Conservation (phyloP, 2,797 vertebrate species). For the Macrochelys suwanniensis region DNA sequence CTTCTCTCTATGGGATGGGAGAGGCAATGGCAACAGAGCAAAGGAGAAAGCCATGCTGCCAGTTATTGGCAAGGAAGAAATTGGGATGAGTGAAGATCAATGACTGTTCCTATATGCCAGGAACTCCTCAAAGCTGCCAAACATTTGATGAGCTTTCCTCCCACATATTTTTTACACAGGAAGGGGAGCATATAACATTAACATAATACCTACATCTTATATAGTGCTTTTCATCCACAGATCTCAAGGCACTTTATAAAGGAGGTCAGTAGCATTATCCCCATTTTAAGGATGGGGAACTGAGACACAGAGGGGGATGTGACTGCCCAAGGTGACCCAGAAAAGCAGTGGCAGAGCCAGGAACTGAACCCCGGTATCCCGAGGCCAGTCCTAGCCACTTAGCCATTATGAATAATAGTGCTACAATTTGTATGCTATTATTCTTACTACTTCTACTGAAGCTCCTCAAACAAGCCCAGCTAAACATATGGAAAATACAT, state of each 20-base stretch:
- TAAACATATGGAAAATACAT: background rate
- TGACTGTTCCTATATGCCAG: background rate
- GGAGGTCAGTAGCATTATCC: background rate
- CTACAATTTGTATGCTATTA: background rate
- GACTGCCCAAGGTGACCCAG: background rate
- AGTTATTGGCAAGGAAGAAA: background rate
- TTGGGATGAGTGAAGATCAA: fast-evolving
- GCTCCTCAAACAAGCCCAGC: background rate
- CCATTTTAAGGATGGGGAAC: background rate
- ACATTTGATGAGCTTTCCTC: background rate
- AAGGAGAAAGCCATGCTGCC: background rate
- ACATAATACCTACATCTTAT: background rate
- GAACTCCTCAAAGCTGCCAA: background rate
- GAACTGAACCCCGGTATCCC: background rate
- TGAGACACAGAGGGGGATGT: background rate
- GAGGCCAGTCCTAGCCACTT: background rate
- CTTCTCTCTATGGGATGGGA: background rate
- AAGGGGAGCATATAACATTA: background rate
- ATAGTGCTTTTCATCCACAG: background rate
- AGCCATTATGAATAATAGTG: background rate
- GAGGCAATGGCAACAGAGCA: background rate
- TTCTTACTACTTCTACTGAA: background rate
- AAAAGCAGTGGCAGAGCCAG: background rate
- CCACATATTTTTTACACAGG: background rate
- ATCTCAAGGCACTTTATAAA: background rate